Evolutionary conservation across 2,888 invertebrate genomes (phyloP), one percentile per base, ranked within the genome.

Genomic region (Pherbina coryleti): DNA sequence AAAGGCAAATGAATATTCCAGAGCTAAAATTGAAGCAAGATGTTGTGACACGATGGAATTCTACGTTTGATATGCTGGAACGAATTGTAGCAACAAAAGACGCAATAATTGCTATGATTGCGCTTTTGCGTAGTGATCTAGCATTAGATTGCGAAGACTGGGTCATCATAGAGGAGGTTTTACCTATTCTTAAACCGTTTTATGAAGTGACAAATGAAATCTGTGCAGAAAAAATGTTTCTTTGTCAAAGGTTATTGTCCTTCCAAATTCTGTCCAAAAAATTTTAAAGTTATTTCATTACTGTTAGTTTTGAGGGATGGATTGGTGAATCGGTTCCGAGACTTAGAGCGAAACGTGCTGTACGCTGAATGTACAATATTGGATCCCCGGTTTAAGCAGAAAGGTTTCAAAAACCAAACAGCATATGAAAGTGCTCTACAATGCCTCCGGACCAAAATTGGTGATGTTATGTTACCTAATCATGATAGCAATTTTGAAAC

Each of bases 191-290:
- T 8, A 37, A 37, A 22, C 74, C 19, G 0, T 79, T 80, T 53
- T 60, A 75, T 31, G 78, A 78, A 28, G 31, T 75, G 14, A 79
- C 78, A 8, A 57, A 37, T 2, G 74, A 79, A 34, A 79, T 79
- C 31, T 44, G 44, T 17, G 34, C 70, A 3, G 73, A 78, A 77
- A n/a, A n/a, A n/a, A n/a, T n/a, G n/a, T n/a, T n/a, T n/a, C n/a
- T n/a, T n/a, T n/a, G n/a, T n/a, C n/a, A n/a, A n/a, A n/a, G n/a
- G n/a, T 75, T 0, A 76, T 77, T 4, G 72, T 79, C 4, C 67
- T 22, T 44, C 14, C 11, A 44, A 44, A 44, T 44, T 11, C 44
- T 44, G 44, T n/a, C 17, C 37, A 8, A 14, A 66, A 66, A n/a
- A 31, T 34, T n/a, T 7, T 5, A 34, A 66, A 17, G 19, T 66